Percentiles rank a stretch among this genome's conserved stretches.
These are phyloP conservation scores for Drosophila kohkoa DNA, from an alignment of 1,140 invertebrate genomes.

Conservation along the genomic window DNA sequence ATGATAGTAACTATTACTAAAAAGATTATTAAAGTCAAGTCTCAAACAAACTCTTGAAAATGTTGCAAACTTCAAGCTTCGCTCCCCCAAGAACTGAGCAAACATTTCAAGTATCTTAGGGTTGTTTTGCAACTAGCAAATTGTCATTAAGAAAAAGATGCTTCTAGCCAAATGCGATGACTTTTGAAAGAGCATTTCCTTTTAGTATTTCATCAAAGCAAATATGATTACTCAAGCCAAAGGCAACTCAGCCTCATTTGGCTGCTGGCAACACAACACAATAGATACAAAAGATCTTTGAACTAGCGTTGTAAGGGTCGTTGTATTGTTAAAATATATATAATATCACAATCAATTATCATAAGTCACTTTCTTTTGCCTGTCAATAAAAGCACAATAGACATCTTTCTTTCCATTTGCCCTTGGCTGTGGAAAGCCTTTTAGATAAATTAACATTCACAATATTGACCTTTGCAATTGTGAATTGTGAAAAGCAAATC, in stretches of 20 bases:
- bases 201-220: background rate
- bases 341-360: background rate
- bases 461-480: conserved; percentile 20
- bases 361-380: background rate
- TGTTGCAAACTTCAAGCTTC: too few relatives aligned
- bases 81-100: too few relatives aligned
- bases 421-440: conserved; percentile 13
- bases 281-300: conserved; percentile 1
- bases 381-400: background rate
- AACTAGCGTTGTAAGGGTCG: background rate
- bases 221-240: background rate
- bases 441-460: conserved; percentile 40
- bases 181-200: background rate
- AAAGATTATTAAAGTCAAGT: too few relatives aligned
- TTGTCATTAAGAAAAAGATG: too few relatives aligned
- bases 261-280: background rate
- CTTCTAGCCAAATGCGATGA: too few relatives aligned
- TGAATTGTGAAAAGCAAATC: conserved; percentile 23
- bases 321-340: background rate
- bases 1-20: too few relatives aligned
- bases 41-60: too few relatives aligned
- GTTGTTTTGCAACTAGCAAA: too few relatives aligned
- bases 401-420: too few relatives aligned
- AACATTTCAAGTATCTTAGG: too few relatives aligned
- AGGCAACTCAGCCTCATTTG: too few relatives aligned